Evolutionary conservation across 2,888 invertebrate species (phyloP), one percentile per base, ranked within the genome.

Genomic region (Timema cristinae): DNA sequence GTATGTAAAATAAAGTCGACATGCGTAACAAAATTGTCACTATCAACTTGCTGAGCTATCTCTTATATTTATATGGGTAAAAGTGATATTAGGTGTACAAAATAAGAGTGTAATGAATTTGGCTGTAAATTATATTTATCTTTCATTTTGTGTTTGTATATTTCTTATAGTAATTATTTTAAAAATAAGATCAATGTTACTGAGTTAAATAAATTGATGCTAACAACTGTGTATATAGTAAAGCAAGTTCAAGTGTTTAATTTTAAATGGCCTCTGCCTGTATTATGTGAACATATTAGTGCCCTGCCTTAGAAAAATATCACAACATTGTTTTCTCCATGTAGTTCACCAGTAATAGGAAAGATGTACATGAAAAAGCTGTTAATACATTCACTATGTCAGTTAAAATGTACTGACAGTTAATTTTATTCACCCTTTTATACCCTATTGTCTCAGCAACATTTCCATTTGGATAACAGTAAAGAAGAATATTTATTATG

Each of bases 361-460:
- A 74, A 72, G 72, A 61, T 69, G 56, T 72, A 70, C 69, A 71
- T 71, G 71, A 71, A 74, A 73, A 48, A 71, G 71, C 74, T 74
- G 74, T 74, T 74, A 74, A 71, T 74, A 73, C 74, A 73, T 73
- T 69, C 71, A 73, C 69, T 69, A 71, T 74, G 74, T 71, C 63
- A 73, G 69, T 66, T 66, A 16, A 54, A 71, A 66, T 59, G 49
- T 52, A 51, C 47, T 51, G 32, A 32, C 32, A 32, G 32, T 32
- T 32, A 32, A 32, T 32, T 32, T 32, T 32, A 32, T 32, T 32
- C 32, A 32, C 32, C 32, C 32, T 32, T 32, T 4, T 32, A 32
- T 32, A 32, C 32, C 32, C 32, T 32, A 32, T 32, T 32, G 1
- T 4, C 32, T 32, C 4, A 32, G 32, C 32, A 32, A 32, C 32